Evolutionary conservation across 2,113 vertebrate species (phyloP).

Genomic region (Phaethon lepturus): DNA sequence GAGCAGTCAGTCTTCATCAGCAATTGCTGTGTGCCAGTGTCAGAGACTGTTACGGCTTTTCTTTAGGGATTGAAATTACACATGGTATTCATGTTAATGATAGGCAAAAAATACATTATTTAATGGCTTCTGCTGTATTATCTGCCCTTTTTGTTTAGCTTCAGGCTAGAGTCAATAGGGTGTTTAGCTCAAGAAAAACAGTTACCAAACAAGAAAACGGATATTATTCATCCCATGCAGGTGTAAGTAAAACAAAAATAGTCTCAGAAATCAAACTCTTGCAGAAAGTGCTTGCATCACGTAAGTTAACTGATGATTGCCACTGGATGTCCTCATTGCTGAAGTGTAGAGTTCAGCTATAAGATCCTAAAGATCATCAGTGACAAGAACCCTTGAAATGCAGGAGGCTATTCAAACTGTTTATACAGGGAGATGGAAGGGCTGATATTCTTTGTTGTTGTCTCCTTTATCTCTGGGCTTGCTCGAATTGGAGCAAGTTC

Average conservation of each 20-base stretch:
- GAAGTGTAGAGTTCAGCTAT: conserved; percentile 58
- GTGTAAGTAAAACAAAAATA: conserved; percentile 44
- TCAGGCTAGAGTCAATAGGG: conserved; percentile 59
- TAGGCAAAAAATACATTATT: conserved; percentile 35
- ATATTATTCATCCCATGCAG: conserved; percentile 24
- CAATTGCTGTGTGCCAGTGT: background rate
- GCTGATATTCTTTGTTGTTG: conserved; percentile 39
- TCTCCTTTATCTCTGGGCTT: conserved; percentile 41
- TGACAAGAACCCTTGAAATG: conserved; percentile 53
- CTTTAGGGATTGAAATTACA: conserved; percentile 26
- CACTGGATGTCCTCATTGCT: conserved; percentile 70
- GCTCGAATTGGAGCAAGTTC: conserved; percentile 38
- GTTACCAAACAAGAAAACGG: conserved; percentile 40
- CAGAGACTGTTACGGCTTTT: conserved; percentile 2
- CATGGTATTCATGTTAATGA: conserved; percentile 54
- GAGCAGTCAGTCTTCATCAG: conserved; percentile 30
- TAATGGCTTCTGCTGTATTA: conserved; percentile 48
- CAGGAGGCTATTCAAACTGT: conserved; percentile 38
- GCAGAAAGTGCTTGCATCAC: background rate
- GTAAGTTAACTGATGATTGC: conserved; percentile 59
- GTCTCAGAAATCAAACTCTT: conserved; percentile 23
- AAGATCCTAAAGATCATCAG: conserved; percentile 58
- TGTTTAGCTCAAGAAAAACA: conserved; percentile 43
- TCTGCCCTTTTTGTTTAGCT: conserved; percentile 53
- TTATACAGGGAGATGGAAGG: conserved; percentile 27